Conservation (phyloP, 2,113 vertebrate species). For the Oostethus manadensis region DNA sequence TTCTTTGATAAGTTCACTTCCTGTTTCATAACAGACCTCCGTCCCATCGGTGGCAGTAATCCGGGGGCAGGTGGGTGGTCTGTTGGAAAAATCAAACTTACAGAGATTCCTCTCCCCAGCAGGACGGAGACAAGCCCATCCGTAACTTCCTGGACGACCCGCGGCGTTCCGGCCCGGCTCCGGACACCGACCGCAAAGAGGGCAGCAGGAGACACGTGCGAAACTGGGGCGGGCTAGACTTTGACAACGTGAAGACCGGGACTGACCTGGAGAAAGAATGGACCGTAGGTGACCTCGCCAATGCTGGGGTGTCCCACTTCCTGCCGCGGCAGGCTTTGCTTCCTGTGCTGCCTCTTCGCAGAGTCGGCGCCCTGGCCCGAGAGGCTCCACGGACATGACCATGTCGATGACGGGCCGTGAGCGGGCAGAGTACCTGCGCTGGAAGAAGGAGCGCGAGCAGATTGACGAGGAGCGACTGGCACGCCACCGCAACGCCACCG, state of each 20-base stretch:
- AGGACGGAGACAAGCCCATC: slow-evolving; percentile 79
- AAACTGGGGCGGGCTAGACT: slow-evolving; percentile 91
- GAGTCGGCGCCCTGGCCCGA: slow-evolving; percentile 67
- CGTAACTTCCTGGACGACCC: slow-evolving; percentile 90
- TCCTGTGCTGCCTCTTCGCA: slow-evolving; percentile 11
- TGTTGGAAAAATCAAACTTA: neutral
- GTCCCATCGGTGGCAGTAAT: too few species aligned
- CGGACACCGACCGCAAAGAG: slow-evolving; percentile 76
- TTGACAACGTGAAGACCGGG: slow-evolving; percentile 83
- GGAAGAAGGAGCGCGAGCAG: slow-evolving; percentile 90
- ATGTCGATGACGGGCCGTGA: slow-evolving; percentile 92
- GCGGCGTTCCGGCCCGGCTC: slow-evolving; percentile 73
- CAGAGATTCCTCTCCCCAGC: slow-evolving; percentile 36
- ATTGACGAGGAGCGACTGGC: slow-evolving; percentile 86
- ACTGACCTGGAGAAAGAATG: slow-evolving; percentile 78
- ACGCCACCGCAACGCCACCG: slow-evolving; percentile 85
- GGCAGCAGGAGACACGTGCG: slow-evolving; percentile 85
- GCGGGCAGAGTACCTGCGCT: slow-evolving; percentile 85
- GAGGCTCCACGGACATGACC: slow-evolving; percentile 80
- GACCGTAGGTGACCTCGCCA: slow-evolving; percentile 56
- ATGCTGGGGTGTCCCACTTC: neutral
- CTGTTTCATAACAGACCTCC: too few species aligned
- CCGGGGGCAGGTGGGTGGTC: too few species aligned
- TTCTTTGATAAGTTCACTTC: neutral
- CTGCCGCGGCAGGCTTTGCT: neutral